These are phyloP conservation scores for Hydraecia micacea DNA, from an alignment of 2,888 invertebrate genomes.

Conservation along the genomic window DNA sequence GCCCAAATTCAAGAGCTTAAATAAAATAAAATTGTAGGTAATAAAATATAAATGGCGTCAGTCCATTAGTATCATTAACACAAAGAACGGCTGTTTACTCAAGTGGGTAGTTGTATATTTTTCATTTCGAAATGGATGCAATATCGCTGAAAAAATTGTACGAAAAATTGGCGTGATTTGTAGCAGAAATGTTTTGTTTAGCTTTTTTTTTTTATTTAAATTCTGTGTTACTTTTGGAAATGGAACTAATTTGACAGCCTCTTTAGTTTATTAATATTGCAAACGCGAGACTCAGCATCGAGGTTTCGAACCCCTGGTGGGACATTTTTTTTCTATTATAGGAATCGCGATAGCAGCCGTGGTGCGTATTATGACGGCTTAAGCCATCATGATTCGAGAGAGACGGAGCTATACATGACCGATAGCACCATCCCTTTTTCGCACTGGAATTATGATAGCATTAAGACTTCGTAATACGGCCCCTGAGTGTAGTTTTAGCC, in stretches of 20 bases:
- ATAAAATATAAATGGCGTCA: conserved; percentile 22
- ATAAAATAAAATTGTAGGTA: conserved; percentile 16
- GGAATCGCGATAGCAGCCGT: neutral
- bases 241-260: no score
- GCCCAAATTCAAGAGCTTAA: neutral
- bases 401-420: no score
- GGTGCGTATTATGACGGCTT: no score
- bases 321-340: neutral
- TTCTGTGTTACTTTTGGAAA: neutral
- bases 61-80: conserved; percentile 25
- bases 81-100: conserved; percentile 7
- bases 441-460: no score
- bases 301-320: neutral
- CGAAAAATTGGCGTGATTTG: neutral
- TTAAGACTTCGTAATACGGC: no score
- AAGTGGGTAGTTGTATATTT: conserved; percentile 22
- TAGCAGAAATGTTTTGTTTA: neutral
- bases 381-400: no score
- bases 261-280: neutral
- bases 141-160: neutral
- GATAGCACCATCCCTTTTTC: no score
- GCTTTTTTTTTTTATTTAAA: no score
- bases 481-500: neutral
- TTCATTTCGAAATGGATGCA: conserved; percentile 30
- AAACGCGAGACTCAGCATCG: no score